Base-by-base conservation (phyloP, 2,797 vertebrate species). In the Sebastes cheni region DNA sequence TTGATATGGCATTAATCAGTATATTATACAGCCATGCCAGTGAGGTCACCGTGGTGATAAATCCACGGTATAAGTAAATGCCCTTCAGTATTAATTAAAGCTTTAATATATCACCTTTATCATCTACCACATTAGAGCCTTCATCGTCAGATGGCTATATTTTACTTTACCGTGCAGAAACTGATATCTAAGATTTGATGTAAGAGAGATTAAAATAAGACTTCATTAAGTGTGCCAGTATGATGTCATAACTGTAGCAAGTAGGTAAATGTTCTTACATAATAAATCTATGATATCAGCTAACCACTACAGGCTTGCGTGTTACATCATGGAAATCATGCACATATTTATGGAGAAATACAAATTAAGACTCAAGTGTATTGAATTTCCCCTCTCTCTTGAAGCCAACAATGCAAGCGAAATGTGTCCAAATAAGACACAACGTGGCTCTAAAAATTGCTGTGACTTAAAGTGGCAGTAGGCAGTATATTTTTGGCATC, bases 101-200 rank as follows among this genome's bases (percentile, higher is more conserved):
- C 22, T 72, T 42, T 75, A 23, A 59, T 72, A 8, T 72, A 16
- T 54, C 64, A 61, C 29, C 5, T 55, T 58, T 58, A 68, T 60
- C 29, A 16, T 34, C 25, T 18, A 8, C 25, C 20, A 64, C 34
- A 60, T 80, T 60, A 29, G 73, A 81, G 71, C 16, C 12, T 56
- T 77, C n/a, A 0, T 29, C 23, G 16, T 78, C 72, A 83, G 61
- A 46, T 62, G 55, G 72, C 55, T 77, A 18, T 79, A 73, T 77
- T 84, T 80, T 60, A 82, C 61, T 81, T 83, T 77, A 77, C 74
- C 52, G 56, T 59, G 71, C 64, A 56, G 70, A 72, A 77, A 77
- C 10, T 25, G 55, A 90, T 62, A 85, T 79, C 54, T 10, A 30
- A 84, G 59, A 75, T 76, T 62, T 77, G 77, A 80, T 73, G 46